Evolutionary conservation across 1,140 invertebrate species (phyloP), one percentile per base, ranked within the genome.

Genomic region (Neelides sp.): DNA sequence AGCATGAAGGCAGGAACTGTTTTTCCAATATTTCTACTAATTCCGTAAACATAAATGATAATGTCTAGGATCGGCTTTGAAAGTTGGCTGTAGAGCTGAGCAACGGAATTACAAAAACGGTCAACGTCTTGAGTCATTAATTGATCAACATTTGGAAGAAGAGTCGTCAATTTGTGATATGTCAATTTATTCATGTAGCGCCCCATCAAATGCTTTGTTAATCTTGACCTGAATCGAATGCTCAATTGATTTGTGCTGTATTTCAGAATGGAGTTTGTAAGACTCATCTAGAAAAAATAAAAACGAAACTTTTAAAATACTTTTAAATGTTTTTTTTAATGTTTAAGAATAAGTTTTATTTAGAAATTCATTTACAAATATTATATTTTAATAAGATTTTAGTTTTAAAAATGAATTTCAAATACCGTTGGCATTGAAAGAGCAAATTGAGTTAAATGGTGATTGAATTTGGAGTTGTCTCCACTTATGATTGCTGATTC

Each of bases 51-150:
- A 67, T 97, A 98, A 55, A 98, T 84, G 32, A 83, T 72, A 35
- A 98, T 95, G 68, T 98, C 94, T 50, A 98, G 67, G 4, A 94
- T 64, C 0, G 95, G 95, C 72, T 98, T 98, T 57, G 87, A 88
- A n/a, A 97, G 78, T 69, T 97, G 96, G 39, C 90, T 93, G 69
- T 98, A 98, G 1, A 98, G 71, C 64, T 97, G 89, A 8, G 90
- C 85, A 48, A 94, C 79, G 54, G 88, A 86, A 59, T 91, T 85
- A 67, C 91, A 96, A 70, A 98, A 97, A 68, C 92, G 93, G 64
- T 98, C 93, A 3, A 98, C 83, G 69, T 98, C 95, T 12, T 85
- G 90, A 4, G 93, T 96, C 34, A 98, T 70, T 20, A 98, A 71
- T 66, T 98, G 94, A 71, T 98, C 95, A 15, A 91, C 83, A 73